Evolutionary conservation across 1,140 invertebrate species (phyloP).

Genomic region (Battus philenor): DNA sequence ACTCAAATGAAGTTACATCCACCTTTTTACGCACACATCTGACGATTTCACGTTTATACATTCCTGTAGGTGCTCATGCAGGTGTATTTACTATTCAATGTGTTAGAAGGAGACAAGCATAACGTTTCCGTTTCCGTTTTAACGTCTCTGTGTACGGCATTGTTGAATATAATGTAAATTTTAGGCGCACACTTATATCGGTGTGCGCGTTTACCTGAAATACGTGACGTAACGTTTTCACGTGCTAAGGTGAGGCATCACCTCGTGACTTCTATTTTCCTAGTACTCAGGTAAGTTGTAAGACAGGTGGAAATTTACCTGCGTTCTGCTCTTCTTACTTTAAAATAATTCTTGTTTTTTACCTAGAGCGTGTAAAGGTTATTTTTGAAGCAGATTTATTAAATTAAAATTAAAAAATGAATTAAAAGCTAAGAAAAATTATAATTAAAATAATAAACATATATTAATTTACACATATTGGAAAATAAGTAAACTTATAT

Average conservation of each 20-base stretch:
- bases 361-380: too few species aligned
- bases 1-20: neutral
- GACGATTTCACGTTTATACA: neutral
- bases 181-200: too few species aligned
- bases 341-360: too few species aligned
- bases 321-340: too few species aligned
- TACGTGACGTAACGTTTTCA: constrained; percentile 19
- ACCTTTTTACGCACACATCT: constrained; percentile 1
- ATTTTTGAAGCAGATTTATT: too few species aligned
- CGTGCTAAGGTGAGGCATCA: constrained; percentile 29
- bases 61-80: neutral
- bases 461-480: too few species aligned
- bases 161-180: neutral
- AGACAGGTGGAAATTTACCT: constrained; percentile 60
- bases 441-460: too few species aligned
- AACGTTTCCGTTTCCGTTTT: neutral
- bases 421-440: too few species aligned
- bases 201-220: constrained; percentile 31
- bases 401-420: too few species aligned
- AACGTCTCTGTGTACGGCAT: neutral
- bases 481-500: too few species aligned
- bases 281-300: constrained; percentile 57
- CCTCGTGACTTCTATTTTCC: constrained; percentile 38
- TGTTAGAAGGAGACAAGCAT: constrained; percentile 11
- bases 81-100: neutral